Evolutionary conservation across 2,113 vertebrate genomes (phyloP).

Genomic region (Ondatra zibethicus): DNA sequence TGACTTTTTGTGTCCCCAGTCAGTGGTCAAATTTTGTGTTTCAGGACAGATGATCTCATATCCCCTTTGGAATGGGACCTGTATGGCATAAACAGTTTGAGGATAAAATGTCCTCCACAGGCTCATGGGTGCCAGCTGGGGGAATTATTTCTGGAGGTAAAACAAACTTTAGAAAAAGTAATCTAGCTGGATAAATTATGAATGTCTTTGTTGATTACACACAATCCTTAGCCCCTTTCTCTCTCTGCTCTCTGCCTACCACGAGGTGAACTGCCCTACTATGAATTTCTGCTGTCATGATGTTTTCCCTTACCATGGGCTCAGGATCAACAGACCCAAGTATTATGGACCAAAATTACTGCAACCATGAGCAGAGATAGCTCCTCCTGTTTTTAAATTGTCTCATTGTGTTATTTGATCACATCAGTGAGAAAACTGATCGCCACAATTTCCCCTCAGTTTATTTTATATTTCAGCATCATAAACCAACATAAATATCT

Average conservation of each 20-base stretch:
- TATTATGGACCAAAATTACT: background rate
- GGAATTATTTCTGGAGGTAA: background rate
- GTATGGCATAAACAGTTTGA: background rate
- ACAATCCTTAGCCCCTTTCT: background rate
- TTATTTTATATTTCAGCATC: background rate
- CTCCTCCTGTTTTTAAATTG: background rate
- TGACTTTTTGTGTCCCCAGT: background rate
- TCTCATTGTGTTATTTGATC: background rate
- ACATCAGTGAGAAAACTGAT: background rate
- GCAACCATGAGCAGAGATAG: background rate
- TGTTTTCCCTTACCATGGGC: background rate
- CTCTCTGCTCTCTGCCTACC: background rate
- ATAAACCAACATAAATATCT: background rate
- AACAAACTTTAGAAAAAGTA: background rate
- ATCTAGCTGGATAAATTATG: background rate
- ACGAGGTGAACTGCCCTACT: background rate
- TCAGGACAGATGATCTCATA: background rate
- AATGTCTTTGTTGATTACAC: background rate
- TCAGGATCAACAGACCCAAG: background rate
- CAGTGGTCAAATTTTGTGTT: background rate
- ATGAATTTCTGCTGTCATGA: background rate
- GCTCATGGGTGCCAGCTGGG: background rate
- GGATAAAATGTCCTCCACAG: background rate
- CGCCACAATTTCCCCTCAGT: background rate
- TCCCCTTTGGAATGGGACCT: background rate